Evolutionary conservation across 2,888 invertebrate genomes (phyloP).

Genomic region (Drosophila tripunctata): DNA sequence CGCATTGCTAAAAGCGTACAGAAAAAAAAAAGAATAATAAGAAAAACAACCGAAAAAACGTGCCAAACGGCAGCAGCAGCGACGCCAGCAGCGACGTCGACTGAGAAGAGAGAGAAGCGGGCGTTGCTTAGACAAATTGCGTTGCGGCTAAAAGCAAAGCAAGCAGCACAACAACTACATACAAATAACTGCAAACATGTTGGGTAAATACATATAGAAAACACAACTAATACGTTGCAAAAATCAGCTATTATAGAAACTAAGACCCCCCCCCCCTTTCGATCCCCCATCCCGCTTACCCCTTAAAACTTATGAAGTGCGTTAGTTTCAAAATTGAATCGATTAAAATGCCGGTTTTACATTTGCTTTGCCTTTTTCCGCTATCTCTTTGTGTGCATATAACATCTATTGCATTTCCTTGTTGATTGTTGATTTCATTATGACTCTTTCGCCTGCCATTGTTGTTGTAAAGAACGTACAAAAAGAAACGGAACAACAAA

Average conservation of each 20-base stretch:
- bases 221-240: slow-evolving; percentile 23
- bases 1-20: slow-evolving; percentile 48
- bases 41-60: slow-evolving; percentile 47
- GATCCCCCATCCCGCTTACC: no score
- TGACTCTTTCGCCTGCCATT: slow-evolving; percentile 23
- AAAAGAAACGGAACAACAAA: slow-evolving; percentile 11
- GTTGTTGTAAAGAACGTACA: slow-evolving; percentile 11
- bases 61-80: slow-evolving; percentile 40
- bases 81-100: slow-evolving; percentile 38
- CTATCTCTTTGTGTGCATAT: slow-evolving; percentile 16
- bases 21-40: slow-evolving; percentile 17
- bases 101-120: slow-evolving; percentile 42
- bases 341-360: slow-evolving; percentile 70
- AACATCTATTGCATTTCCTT: slow-evolving; percentile 54
- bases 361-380: slow-evolving; percentile 43
- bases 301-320: slow-evolving; percentile 24
- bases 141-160: slow-evolving; percentile 71
- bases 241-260: slow-evolving; percentile 44
- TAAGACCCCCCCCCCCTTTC: no score
- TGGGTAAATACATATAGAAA: slow-evolving; percentile 78
- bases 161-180: slow-evolving; percentile 29
- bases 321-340: slow-evolving; percentile 30
- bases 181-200: slow-evolving; percentile 68
- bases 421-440: slow-evolving; percentile 36
- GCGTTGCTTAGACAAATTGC: slow-evolving; percentile 74